Percentiles rank a stretch among this genome's conserved stretches.
These are phyloP conservation scores for Hedya salicella DNA, from an alignment of 2,888 invertebrate species.

Conservation along the genomic window DNA sequence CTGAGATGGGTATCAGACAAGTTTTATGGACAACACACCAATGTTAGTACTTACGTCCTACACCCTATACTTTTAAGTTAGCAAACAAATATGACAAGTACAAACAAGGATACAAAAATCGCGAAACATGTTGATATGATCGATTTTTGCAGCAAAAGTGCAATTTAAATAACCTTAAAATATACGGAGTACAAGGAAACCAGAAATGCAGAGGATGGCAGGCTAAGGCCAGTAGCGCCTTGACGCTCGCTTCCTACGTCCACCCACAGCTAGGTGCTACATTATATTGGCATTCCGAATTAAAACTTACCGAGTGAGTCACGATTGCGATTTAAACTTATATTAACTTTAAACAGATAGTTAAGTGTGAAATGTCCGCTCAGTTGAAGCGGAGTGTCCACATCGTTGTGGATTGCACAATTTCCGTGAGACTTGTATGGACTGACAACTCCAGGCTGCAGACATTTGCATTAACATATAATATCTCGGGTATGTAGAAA, in stretches of 20 bases:
- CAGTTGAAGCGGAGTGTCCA: too few species aligned
- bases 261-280: conserved; percentile 33
- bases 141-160: neutral
- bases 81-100: neutral
- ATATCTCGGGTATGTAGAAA: too few species aligned
- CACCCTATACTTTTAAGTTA: too few species aligned
- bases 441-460: too few species aligned
- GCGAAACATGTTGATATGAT: neutral
- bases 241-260: conserved; percentile 41
- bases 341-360: too few species aligned
- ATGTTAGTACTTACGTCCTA: too few species aligned
- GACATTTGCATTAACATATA: too few species aligned
- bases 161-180: conserved; percentile 23
- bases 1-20: too few species aligned
- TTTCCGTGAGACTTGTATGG: too few species aligned
- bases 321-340: conserved; percentile 8
- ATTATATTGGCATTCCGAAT: conserved; percentile 39
- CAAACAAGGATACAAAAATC: neutral
- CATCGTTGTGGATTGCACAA: too few species aligned
- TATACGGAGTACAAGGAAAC: conserved; percentile 47
- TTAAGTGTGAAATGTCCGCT: too few species aligned
- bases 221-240: conserved; percentile 45
- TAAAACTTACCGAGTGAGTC: conserved; percentile 34
- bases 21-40: too few species aligned
- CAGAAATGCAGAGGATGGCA: conserved; percentile 44